Base-by-base conservation (phyloP, 2,888 invertebrate species). In the Erpobdella octoculata region DNA sequence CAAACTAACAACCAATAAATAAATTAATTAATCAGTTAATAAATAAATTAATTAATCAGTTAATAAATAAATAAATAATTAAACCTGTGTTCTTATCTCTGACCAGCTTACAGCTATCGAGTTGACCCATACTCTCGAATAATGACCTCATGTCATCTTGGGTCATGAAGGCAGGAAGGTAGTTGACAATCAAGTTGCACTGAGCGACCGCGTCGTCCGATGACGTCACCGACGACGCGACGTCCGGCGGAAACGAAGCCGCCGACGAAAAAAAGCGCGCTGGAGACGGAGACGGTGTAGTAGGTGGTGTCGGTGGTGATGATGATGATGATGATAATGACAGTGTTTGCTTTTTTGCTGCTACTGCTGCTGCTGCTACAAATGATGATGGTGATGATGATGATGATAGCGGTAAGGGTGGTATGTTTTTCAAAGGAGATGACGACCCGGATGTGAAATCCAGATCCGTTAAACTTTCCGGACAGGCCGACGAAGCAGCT, bases 21-120 rank as follows among this genome's bases (percentile, higher is more conserved):
- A 59, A 21, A 21, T 21, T 12, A 21, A 21, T 59, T 12, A 59
- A 59, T 41, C 9, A 41, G 18, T 41, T 12, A 41, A 41, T 41
- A 41, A 12, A 41, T 12, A 12, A 41, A 41, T 12, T 41, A 41
- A 41, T 12, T 41, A 41, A 41, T 12, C 18, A 41, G 18, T 41
- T 41, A 18, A 12, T 41, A 18, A 41, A 41, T 12, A 12, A 18
- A 41, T 12, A 41, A 41, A 41, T 41, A 18, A 41, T 41, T 41
- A 25, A 21, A 69, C 69, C 69, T 31, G 69, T 69, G 35, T 41
- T 35, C 25, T 69, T 69, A 33, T 69, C 69, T 21, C 69, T 15
- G 36, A 69, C 69, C 12, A 69, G 69, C 58, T 69, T 69, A 28
- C 69, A 69, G 58, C 58, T 69, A 12, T 69, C 69, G 28, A 69